These are phyloP conservation scores for Upupa epops DNA, from an alignment of 2,113 vertebrate genomes.

Conservation along the genomic window DNA sequence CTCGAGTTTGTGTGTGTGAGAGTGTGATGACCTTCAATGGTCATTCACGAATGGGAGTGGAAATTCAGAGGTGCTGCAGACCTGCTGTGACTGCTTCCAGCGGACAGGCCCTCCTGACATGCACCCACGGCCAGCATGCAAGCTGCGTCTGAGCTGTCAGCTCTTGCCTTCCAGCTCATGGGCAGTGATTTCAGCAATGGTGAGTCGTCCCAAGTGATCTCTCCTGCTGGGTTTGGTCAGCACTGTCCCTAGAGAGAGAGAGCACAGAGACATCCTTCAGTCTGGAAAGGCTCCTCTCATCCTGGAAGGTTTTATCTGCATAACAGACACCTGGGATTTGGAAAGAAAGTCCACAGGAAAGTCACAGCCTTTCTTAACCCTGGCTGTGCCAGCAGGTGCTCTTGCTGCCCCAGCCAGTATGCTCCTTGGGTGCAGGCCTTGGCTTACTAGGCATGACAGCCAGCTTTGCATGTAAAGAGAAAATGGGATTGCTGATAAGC, in stretches of 20 bases:
- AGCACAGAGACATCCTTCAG: not conserved
- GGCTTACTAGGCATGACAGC: not conserved
- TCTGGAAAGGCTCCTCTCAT: not conserved
- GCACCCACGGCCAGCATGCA: rapidly evolving
- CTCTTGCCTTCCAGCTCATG: not conserved
- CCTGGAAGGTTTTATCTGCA: not conserved
- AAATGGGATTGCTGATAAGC: conserved; percentile 2
- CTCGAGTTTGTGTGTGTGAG: not conserved
- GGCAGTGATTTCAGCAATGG: rapidly evolving
- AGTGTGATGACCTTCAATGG: not conserved
- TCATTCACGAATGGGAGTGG: not conserved
- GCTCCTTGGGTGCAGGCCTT: rapidly evolving
- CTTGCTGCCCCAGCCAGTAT: rapidly evolving
- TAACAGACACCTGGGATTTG: not conserved
- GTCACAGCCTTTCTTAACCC: not conserved
- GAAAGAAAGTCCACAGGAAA: not conserved
- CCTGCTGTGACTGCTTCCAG: not conserved
- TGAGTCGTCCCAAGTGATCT: rapidly evolving
- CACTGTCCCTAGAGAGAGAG: not conserved
- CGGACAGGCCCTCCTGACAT: not conserved
- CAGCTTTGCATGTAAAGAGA: conserved; percentile 5
- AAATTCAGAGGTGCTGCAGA: not conserved
- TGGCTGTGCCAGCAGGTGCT: rapidly evolving
- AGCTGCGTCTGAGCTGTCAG: not conserved
- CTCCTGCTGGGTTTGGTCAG: not conserved